Base-by-base conservation (phyloP, 2,888 invertebrate species). In the Metopia argyrocephala region DNA sequence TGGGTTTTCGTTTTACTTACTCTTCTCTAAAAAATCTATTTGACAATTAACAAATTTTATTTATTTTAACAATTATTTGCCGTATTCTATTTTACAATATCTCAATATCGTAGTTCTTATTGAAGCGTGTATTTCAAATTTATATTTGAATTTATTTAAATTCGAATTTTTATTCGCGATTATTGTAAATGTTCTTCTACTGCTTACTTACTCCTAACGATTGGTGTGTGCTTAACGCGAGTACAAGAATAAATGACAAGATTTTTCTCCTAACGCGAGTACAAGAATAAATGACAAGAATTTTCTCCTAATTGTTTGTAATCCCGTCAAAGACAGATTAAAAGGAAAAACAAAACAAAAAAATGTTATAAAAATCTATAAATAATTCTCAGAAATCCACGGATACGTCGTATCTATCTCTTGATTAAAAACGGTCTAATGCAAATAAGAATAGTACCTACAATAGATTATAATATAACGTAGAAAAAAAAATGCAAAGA, bases 191-290 rank as follows among this genome's bases (percentile, higher is more conserved):
- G 50, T 57, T 28, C 5, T 25, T 56, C 57, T 20, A 78, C 78
- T 54, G 70, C 57, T 62, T 52, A 62, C 70, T 69, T 75, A n/a
- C n/a, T n/a, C n/a, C n/a, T 70, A 78, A 78, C 81, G 80, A 65
- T 74, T 73, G 54, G 5, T 27, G 48, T 76, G 68, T 61, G 54
- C 75, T 81, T 81, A 46, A 81, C 61, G 4, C 54, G 20, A 56
- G 57, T 69, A 59, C 45, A 23, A 21, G 50, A 70, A 54, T 48
- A 25, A 31, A 46, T 74, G 64, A 66, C 70, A 70, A 66, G 61
- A 78, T 81, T 74, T n/a, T 78, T 71, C 66, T 59, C 27, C 52
- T 66, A 70, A 75, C 61, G 4, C 54, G 20, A 56, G 57, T 69
- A 59, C 45, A 23, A 21, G 50, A 70, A 54, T 48, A 25, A 31